Evolutionary conservation across 2,113 vertebrate species (phyloP).

Genomic region (Lamprologus speciosus): DNA sequence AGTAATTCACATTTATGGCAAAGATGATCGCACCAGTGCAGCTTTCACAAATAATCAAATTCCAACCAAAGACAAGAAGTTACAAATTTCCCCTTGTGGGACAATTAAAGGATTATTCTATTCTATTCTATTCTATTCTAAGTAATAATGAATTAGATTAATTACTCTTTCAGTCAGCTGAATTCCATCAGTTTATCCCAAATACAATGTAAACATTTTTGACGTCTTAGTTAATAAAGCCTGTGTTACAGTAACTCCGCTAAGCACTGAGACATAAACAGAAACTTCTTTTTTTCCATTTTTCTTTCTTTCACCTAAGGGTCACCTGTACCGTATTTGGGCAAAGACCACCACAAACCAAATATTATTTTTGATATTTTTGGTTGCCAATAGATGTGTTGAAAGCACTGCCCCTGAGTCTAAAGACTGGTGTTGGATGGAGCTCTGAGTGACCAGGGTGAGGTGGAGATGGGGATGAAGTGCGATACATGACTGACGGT

Average conservation of each 20-base stretch:
- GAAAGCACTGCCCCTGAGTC: background rate
- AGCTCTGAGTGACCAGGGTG: background rate
- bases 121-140: background rate
- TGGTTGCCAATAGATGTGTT: background rate
- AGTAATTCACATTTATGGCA: background rate
- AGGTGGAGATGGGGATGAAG: background rate
- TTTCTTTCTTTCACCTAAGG: background rate
- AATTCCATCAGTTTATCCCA: background rate
- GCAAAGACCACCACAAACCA: background rate
- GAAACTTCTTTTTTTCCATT: rapidly evolving
- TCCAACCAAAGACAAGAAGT: background rate
- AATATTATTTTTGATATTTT: background rate
- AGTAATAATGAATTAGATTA: background rate
- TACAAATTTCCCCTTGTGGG: background rate
- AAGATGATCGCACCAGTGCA: background rate
- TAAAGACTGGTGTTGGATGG: background rate
- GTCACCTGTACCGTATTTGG: background rate
- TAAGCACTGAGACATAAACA: background rate
- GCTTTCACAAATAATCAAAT: background rate
- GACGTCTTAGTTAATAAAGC: background rate
- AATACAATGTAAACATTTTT: background rate
- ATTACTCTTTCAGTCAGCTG: background rate
- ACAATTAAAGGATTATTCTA: background rate
- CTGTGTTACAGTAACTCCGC: background rate
- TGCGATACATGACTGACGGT: background rate